A percentile compares a stretch with the other conserved stretches of the same genome.
phyloP scores from a whole-genome alignment of 2,888 invertebrate genomes.

The Drosophila parthenogenetica region DNA sequence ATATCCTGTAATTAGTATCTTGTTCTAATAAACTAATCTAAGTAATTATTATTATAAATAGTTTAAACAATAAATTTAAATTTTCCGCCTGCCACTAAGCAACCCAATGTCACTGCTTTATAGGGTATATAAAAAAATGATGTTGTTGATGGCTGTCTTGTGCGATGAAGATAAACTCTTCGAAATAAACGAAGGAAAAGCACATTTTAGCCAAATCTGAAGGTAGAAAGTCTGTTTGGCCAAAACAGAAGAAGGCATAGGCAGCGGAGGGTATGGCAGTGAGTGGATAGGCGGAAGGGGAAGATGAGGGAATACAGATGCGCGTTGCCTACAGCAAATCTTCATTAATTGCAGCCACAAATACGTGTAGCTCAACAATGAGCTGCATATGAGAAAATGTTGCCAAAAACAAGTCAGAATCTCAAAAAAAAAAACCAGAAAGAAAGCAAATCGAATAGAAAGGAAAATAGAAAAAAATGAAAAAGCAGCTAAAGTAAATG shows the following conservation, averaged over 20 bases:
- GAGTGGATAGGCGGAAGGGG: background rate
- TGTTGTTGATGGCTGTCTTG: slow-evolving; percentile 39
- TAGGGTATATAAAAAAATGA: slow-evolving; percentile 35
- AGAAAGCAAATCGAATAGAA: background rate
- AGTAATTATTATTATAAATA: too few species aligned
- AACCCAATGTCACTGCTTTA: background rate
- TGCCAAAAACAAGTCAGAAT: background rate
- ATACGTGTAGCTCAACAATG: slow-evolving; percentile 25
- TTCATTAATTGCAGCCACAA: slow-evolving; percentile 59
- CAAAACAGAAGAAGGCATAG: background rate
- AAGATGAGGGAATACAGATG: slow-evolving; percentile 1
- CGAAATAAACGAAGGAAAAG: slow-evolving; percentile 30
- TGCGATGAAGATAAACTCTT: slow-evolving; percentile 40
- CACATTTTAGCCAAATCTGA: slow-evolving; percentile 3
- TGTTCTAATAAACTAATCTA: too few species aligned
- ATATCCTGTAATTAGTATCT: slow-evolving; percentile 3
- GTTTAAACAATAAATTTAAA: too few species aligned
- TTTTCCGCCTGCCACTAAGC: too few species aligned
- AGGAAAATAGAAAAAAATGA: slow-evolving; percentile 10
- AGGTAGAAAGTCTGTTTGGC: background rate
- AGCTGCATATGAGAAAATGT: slow-evolving; percentile 30
- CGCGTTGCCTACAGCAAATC: slow-evolving; percentile 42
- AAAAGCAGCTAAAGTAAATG: background rate
- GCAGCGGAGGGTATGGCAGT: background rate
- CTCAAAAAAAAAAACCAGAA: background rate